Conservation (phyloP, 2,113 vertebrate species). For the Columba janthina region DNA sequence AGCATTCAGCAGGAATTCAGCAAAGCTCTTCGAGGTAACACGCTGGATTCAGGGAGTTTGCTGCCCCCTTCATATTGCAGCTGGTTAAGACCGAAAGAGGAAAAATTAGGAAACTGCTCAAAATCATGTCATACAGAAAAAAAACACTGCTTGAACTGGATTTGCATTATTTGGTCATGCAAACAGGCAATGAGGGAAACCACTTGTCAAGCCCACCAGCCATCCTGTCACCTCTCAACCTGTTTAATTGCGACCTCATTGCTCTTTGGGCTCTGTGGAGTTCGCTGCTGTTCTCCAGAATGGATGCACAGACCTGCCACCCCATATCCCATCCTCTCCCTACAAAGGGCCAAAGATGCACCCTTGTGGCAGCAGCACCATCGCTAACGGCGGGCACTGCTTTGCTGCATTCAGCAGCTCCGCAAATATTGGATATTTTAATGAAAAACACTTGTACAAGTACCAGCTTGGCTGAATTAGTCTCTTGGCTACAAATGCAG, state of each 20-base stretch:
- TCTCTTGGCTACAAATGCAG: background rate
- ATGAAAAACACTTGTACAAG: fast-evolving
- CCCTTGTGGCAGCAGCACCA: background rate
- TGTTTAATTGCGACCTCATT: background rate
- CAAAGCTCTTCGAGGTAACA: background rate
- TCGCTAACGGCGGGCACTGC: fast-evolving
- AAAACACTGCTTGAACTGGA: fast-evolving
- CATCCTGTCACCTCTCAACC: background rate
- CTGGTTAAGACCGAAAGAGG: background rate
- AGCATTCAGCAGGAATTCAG: background rate
- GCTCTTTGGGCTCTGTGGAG: background rate
- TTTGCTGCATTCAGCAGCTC: fast-evolving
- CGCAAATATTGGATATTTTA: fast-evolving
- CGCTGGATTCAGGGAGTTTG: background rate
- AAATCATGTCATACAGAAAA: background rate
- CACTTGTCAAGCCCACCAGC: background rate
- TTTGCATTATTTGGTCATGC: too few relatives aligned
- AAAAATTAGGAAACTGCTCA: fast-evolving
- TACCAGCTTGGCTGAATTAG: fast-evolving
- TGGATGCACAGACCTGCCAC: background rate
- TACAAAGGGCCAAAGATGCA: background rate
- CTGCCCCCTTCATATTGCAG: background rate
- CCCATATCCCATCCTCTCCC: background rate
- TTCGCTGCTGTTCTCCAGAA: background rate
- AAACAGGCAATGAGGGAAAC: background rate